Percentiles rank a stretch among this genome's conserved stretches.
Conservation (phyloP, 2,888 invertebrate genomes). For the Eilema depressum region DNA sequence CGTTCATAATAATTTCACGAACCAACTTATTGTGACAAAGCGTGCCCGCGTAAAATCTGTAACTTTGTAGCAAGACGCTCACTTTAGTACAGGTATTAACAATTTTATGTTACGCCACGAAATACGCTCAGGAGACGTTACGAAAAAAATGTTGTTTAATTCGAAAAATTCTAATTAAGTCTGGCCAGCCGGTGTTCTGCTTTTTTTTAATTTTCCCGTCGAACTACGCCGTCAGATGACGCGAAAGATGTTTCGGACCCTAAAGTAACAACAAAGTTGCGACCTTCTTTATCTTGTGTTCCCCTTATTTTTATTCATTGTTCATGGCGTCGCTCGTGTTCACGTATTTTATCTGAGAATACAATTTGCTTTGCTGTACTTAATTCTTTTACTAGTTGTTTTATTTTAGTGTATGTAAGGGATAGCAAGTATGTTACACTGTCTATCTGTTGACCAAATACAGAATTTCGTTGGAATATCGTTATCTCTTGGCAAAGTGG, state of each 20-base stretch:
- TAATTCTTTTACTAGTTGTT: slow-evolving; percentile 7
- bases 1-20: slow-evolving; percentile 9
- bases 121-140: slow-evolving; percentile 59
- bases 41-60: slow-evolving; percentile 30
- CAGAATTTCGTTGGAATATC: too few relatives aligned
- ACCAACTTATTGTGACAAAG: slow-evolving; percentile 21
- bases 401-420: not conserved
- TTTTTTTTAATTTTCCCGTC: slow-evolving; percentile 80
- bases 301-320: slow-evolving; percentile 52
- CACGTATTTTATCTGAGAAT: slow-evolving; percentile 34
- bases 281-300: slow-evolving; percentile 64
- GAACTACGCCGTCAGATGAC: slow-evolving; percentile 79
- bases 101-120: slow-evolving; percentile 57
- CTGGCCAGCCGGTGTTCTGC: slow-evolving; percentile 74
- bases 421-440: not conserved
- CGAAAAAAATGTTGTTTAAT: slow-evolving; percentile 73
- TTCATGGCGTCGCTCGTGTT: slow-evolving; percentile 40
- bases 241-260: slow-evolving; percentile 70
- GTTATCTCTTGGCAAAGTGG: not conserved
- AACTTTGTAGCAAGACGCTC: slow-evolving; percentile 38
- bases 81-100: slow-evolving; percentile 58
- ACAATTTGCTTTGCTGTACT: slow-evolving; percentile 14
- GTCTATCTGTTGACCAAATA: not conserved
- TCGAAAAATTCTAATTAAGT: slow-evolving; percentile 85
- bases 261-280: slow-evolving; percentile 69